Evolutionary conservation across 2,113 vertebrate genomes (phyloP), one percentile per base, ranked within the genome.

Genomic region (Ranitomeya imitator): DNA sequence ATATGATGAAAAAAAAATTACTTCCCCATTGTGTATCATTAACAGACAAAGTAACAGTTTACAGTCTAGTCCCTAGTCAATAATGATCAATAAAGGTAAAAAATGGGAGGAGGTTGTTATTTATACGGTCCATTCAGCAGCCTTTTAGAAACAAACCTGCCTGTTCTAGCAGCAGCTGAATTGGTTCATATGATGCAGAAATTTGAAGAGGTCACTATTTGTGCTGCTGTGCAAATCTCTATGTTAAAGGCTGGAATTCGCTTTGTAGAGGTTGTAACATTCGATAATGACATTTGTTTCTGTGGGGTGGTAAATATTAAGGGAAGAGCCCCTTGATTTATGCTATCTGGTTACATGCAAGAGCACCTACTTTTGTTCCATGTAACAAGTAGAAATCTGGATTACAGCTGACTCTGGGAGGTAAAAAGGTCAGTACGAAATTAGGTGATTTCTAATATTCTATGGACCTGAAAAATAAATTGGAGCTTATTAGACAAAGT

Each of bases 121-220:
- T 79, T 37, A 65, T 57, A 57, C 26, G 78, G 61, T 57, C 51
- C 51, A 80, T 87, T 87, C 85, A 87, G 77, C 85, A 59, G 45
- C 51, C 61, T 80, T 87, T 87, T 12, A 71, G 60, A 80, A 87
- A 87, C 76, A 87, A 79, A 80, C 61, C 52, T 87, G 85, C 23
- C 63, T 87, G 63, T 87, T 87, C 85, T 87, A 87, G 85, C 52
- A 87, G 85, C 63, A 87, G 85, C 85, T 80, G n/a, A 80, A 79
- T 65, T 80, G 37, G 77, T 87, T 80, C 23, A 80, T 78, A 86
- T 79, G 59, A 54, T 63, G 37, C 74, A 79, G 85, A 87, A 87
- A 71, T 15, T 69, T 67, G 76, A 45, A 86, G 77, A 19, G 60
- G 23, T 67, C 55, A 79, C 61, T 79, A 63, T 80, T 87, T 87